Percentiles rank a stretch among this genome's conserved stretches.
Evolutionary conservation across 2,797 vertebrate genomes (phyloP).

Genomic region (Sebastes matsubarae): DNA sequence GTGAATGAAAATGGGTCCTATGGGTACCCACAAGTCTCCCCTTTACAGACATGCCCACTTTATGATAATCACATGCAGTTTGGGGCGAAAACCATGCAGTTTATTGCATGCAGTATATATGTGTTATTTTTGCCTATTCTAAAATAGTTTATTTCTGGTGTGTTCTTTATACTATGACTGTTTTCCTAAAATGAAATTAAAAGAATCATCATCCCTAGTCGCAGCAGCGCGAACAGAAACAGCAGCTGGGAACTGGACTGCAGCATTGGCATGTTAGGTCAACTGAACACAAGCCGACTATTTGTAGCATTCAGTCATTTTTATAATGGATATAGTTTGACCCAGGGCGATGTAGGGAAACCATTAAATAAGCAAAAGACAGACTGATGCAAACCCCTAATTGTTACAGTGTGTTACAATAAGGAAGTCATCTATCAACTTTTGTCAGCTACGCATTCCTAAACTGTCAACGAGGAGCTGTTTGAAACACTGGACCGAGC

Average conservation of each 20-base stretch:
- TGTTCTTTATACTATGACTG: too few relatives aligned
- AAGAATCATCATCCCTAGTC: too few relatives aligned
- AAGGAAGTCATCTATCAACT: conserved; percentile 71
- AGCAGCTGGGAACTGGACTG: neutral
- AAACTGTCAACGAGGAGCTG: conserved; percentile 34
- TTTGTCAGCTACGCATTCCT: conserved; percentile 63
- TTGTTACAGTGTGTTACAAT: conserved; percentile 52
- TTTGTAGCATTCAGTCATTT: conserved; percentile 11
- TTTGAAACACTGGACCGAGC: conserved; percentile 23
- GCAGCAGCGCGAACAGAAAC: too few relatives aligned
- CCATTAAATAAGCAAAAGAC: conserved; percentile 48
- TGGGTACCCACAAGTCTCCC: too few relatives aligned
- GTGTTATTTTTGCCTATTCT: rapidly evolving
- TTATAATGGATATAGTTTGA: conserved; percentile 16
- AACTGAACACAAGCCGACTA: conserved; percentile 4
- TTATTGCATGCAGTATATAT: too few relatives aligned
- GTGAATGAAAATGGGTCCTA: too few relatives aligned
- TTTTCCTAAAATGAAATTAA: too few relatives aligned
- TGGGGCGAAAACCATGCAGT: rapidly evolving
- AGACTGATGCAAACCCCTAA: conserved; percentile 48
- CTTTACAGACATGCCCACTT: too few relatives aligned
- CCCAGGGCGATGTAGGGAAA: conserved; percentile 23
- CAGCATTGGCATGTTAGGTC: neutral
- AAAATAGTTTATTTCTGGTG: too few relatives aligned
- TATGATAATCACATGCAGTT: too few relatives aligned